A percentile compares a stretch with the other conserved stretches of the same genome.
Conservation (phyloP, 2,113 vertebrate species). For the Oncorhynchus keta region DNA sequence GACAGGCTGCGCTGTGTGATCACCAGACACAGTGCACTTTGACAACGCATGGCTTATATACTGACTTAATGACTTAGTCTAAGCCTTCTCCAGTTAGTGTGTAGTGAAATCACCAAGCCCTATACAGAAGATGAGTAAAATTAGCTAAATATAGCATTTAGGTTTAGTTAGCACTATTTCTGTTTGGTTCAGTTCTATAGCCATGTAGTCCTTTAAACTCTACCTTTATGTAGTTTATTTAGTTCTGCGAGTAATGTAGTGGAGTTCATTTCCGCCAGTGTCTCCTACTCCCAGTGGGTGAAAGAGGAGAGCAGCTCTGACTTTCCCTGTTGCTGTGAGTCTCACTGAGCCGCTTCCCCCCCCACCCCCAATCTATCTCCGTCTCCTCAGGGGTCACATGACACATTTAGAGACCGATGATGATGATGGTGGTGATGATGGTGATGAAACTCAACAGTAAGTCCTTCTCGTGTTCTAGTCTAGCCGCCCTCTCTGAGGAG, state of each 20-base stretch:
- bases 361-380: conserved; percentile 13
- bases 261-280: conserved; percentile 62
- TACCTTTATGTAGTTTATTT: conserved; percentile 70
- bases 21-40: conserved; percentile 38
- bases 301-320: neutral
- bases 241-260: neutral
- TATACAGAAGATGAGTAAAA: conserved; percentile 35
- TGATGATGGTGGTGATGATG: conserved; percentile 83
- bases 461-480: conserved; percentile 55
- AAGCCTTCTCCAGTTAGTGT: neutral
- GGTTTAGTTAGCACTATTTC: neutral
- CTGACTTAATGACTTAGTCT: conserved; percentile 26
- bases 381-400: conserved; percentile 91
- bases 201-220: neutral
- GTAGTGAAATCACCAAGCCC: conserved; percentile 14
- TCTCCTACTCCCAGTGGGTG: neutral
- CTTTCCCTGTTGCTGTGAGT: neutral
- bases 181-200: neutral
- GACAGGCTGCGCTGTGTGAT: conserved; percentile 39
- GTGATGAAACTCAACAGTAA: conserved; percentile 94
- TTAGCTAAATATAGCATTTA: neutral
- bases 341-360: conserved; percentile 11
- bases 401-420: conserved; percentile 98
- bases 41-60: conserved; percentile 59
- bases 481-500: conserved; percentile 16